phyloP scores from a whole-genome alignment of 1,140 invertebrate genomes.

The Platyscapa corneri region DNA sequence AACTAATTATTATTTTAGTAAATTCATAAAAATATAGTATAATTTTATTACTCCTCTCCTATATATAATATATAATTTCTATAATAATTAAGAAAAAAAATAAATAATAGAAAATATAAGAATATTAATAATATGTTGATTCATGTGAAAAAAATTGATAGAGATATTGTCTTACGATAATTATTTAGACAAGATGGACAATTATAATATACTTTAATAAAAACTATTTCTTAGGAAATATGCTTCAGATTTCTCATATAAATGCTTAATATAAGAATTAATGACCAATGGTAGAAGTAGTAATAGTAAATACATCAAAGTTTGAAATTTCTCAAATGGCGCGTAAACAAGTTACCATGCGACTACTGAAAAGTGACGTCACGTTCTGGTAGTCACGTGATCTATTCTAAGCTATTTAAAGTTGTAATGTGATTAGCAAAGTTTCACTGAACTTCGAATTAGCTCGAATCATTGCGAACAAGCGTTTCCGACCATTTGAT shows the following conservation, averaged over 20 bases:
- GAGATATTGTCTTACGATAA: no score
- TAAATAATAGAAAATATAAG: no score
- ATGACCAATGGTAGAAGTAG: neutral
- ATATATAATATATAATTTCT: no score
- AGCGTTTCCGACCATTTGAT: neutral
- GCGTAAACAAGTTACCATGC: constrained; percentile 45
- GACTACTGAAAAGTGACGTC: constrained; percentile 29
- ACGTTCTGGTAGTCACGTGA: constrained; percentile 36
- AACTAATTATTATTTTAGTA: no score
- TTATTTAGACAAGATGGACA: no score
- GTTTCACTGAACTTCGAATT: constrained; percentile 17
- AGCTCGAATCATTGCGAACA: constrained; percentile 33
- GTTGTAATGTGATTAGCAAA: constrained; percentile 51
- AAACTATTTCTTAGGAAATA: neutral
- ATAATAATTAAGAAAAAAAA: no score
- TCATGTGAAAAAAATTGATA: no score
- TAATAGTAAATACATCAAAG: constrained; percentile 40
- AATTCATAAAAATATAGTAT: no score
- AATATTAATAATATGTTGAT: no score
- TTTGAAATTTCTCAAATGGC: constrained; percentile 40
- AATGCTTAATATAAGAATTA: neutral
- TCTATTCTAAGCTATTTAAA: constrained; percentile 52
- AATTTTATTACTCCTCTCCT: no score
- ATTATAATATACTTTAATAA: no score
- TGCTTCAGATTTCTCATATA: neutral